Conservation (phyloP, 1,140 invertebrate genomes). For the Limonius californicus region DNA sequence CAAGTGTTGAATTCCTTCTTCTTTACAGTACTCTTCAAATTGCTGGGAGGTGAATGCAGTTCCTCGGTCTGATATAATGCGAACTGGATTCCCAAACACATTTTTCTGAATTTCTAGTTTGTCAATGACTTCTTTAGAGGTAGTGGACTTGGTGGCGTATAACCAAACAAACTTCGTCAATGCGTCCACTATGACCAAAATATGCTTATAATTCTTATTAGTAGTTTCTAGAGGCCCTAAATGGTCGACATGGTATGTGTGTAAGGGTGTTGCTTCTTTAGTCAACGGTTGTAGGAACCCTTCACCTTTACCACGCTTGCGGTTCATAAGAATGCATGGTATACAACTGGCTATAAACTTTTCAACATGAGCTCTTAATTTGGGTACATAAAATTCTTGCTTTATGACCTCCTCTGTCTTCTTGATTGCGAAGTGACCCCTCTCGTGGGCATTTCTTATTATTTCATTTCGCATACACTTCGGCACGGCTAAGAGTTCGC, state of each 20-base stretch:
- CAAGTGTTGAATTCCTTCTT: constrained; percentile 25
- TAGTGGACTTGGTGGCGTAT: constrained; percentile 33
- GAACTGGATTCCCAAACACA: constrained; percentile 40
- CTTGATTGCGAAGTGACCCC: constrained; percentile 25
- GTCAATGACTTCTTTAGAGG: constrained; percentile 28
- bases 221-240: constrained; percentile 40
- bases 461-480: constrained; percentile 6
- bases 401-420: constrained; percentile 44
- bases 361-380: constrained; percentile 40
- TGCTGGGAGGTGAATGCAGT: constrained; percentile 40
- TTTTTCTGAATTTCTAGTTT: background rate
- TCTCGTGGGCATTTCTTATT: constrained; percentile 18
- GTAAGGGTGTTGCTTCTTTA: constrained; percentile 30
- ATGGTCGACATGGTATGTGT: constrained; percentile 42
- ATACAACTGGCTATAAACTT: constrained; percentile 42
- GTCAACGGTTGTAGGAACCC: constrained; percentile 29
- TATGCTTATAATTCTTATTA: constrained; percentile 38
- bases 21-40: constrained; percentile 33
- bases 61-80: constrained; percentile 40
- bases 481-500: constrained; percentile 20
- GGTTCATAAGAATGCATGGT: constrained; percentile 41
- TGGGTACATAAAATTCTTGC: constrained; percentile 44
- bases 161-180: constrained; percentile 38
- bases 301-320: constrained; percentile 47
- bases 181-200: constrained; percentile 32